Conservation (phyloP, 2,888 invertebrate species). For the Scaptomyza caliginosa region DNA sequence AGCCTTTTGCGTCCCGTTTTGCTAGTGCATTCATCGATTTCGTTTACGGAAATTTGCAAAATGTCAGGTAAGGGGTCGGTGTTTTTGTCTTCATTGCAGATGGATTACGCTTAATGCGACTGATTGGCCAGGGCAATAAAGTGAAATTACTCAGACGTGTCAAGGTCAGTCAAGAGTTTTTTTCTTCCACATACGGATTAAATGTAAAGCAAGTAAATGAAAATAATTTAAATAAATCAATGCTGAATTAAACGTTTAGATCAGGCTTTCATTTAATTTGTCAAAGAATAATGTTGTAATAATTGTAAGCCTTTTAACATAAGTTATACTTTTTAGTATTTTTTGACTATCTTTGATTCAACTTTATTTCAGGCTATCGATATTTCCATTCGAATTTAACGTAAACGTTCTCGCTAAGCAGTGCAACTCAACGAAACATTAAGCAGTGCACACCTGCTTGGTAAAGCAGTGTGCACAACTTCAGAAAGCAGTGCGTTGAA, state of each 20-base stretch:
- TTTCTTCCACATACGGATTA: neutral
- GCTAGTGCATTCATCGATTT: constrained; percentile 70
- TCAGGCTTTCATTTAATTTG: neutral
- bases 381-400: constrained; percentile 4
- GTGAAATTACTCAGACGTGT: constrained; percentile 67
- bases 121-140: constrained; percentile 74
- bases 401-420: neutral
- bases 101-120: constrained; percentile 73
- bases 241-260: neutral
- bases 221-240: neutral
- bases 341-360: neutral
- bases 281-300: neutral
- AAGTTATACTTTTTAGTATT: neutral
- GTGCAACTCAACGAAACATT: neutral
- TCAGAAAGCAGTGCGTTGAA: constrained; percentile 23
- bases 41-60: constrained; percentile 64
- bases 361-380: neutral
- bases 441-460: constrained; percentile 12
- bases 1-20: constrained; percentile 29
- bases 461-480: neutral
- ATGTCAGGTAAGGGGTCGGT: constrained; percentile 69
- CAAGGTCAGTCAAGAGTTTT: constrained; percentile 54
- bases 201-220: neutral
- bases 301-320: no score
- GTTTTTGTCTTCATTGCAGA: constrained; percentile 59